Percentiles rank a stretch among this genome's conserved stretches.
These are phyloP conservation scores for Tetragnatha versicolor DNA, from an alignment of 1,140 invertebrate genomes.

Conservation along the genomic window DNA sequence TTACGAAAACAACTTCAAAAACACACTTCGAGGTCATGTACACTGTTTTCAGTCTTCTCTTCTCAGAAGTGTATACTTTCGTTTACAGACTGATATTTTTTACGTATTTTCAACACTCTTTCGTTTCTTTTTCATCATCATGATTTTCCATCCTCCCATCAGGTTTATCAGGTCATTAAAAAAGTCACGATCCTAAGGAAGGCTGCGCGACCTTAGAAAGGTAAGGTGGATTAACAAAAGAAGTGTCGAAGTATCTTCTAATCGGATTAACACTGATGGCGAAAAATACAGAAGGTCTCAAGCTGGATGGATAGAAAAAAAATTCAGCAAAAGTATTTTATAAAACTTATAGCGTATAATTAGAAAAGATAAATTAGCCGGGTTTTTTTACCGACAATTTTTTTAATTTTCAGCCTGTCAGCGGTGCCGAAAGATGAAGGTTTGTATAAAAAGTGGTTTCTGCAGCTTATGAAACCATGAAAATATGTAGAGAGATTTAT, in stretches of 20 bases:
- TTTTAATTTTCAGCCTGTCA: background rate
- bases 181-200: background rate
- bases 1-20: too few relatives aligned
- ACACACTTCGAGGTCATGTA: too few relatives aligned
- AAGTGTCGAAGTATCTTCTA: slow-evolving; percentile 35
- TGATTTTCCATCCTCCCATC: background rate
- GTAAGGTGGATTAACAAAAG: slow-evolving; percentile 9
- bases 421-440: background rate
- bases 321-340: background rate
- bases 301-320: too few relatives aligned
- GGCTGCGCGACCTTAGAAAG: background rate
- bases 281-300: too few relatives aligned
- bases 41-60: too few relatives aligned
- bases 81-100: too few relatives aligned
- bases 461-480: slow-evolving; percentile 1
- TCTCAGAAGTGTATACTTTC: too few relatives aligned
- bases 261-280: slow-evolving; percentile 50
- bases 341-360: slow-evolving; percentile 24
- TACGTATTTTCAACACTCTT: too few relatives aligned
- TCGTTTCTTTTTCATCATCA: too few relatives aligned
- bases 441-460: background rate
- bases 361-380: slow-evolving; percentile 20
- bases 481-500: background rate
- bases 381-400: background rate
- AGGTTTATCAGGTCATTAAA: slow-evolving; percentile 17